These are phyloP conservation scores for Mellilla xanthometata DNA, from an alignment of 2,888 invertebrate species.

Conservation along the genomic window DNA sequence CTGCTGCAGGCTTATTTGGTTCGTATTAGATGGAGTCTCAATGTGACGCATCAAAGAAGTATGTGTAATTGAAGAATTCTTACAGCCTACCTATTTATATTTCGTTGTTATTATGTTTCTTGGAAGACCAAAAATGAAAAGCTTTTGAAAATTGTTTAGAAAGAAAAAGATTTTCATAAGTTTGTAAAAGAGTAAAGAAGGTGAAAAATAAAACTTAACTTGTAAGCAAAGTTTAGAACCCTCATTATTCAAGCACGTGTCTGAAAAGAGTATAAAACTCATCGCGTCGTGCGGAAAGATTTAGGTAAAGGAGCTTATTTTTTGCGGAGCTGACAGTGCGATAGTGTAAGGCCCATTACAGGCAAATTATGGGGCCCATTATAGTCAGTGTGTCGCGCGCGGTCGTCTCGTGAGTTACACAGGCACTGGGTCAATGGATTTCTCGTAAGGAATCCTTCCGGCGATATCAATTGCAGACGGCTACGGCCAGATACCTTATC, in stretches of 20 bases:
- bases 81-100: background rate
- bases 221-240: background rate
- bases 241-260: slow-evolving; percentile 5
- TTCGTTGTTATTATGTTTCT: no score
- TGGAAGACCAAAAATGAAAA: no score
- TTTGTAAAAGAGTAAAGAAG: no score
- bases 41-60: slow-evolving; percentile 9
- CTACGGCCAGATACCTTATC: slow-evolving; percentile 31
- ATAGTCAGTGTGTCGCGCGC: slow-evolving; percentile 73
- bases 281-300: slow-evolving; percentile 42
- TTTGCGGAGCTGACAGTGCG: slow-evolving; percentile 76
- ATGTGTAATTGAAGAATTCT: background rate
- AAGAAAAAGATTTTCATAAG: no score
- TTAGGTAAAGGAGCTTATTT: slow-evolving; percentile 71
- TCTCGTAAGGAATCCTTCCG: slow-evolving; percentile 65
- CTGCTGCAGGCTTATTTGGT: slow-evolving; percentile 22
- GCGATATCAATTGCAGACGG: slow-evolving; percentile 33
- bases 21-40: slow-evolving; percentile 8
- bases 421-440: slow-evolving; percentile 71
- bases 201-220: no score
- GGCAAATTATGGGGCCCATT: slow-evolving; percentile 77
- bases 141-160: no score
- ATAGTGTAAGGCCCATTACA: slow-evolving; percentile 80
- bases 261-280: slow-evolving; percentile 14
- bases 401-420: slow-evolving; percentile 67